These are phyloP conservation scores for Equus quagga DNA, from an alignment of 2,113 vertebrate species.

Conservation along the genomic window DNA sequence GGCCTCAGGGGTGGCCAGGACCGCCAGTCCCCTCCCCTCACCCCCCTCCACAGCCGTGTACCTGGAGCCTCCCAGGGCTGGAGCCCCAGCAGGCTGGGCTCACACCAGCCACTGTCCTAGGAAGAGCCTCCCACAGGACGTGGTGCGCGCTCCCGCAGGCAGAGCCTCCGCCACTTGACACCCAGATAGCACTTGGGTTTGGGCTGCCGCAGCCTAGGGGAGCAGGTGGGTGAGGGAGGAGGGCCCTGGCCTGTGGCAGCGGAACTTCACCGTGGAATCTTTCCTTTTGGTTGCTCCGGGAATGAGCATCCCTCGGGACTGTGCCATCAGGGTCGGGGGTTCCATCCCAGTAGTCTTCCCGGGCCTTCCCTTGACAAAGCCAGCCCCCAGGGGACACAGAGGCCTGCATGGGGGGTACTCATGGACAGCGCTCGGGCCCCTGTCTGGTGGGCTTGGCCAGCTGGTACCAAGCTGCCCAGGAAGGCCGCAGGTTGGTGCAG, in stretches of 20 bases:
- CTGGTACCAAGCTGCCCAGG: neutral
- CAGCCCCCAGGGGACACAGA: neutral
- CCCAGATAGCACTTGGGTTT: neutral
- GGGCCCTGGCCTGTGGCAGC: neutral
- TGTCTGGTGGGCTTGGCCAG: neutral
- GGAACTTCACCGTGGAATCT: neutral
- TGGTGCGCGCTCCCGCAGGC: neutral
- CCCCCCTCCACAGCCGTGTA: neutral
- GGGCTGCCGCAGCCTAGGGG: neutral
- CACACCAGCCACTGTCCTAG: neutral
- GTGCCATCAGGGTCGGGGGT: neutral
- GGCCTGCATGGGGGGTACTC: neutral
- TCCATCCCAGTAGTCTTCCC: neutral
- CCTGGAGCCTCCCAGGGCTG: neutral
- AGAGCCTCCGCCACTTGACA: accelerated
- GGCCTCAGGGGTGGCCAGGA: conserved; percentile 2
- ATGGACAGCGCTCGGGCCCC: neutral
- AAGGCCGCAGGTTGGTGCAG: neutral
- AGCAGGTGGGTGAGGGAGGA: neutral
- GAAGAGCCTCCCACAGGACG: neutral
- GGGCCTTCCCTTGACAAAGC: neutral
- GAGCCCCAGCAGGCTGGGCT: neutral
- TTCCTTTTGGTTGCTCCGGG: neutral
- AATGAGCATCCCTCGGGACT: neutral
- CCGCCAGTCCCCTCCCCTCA: neutral